Base-by-base conservation (phyloP, 2,113 vertebrate species). In the Calonectris borealis region DNA sequence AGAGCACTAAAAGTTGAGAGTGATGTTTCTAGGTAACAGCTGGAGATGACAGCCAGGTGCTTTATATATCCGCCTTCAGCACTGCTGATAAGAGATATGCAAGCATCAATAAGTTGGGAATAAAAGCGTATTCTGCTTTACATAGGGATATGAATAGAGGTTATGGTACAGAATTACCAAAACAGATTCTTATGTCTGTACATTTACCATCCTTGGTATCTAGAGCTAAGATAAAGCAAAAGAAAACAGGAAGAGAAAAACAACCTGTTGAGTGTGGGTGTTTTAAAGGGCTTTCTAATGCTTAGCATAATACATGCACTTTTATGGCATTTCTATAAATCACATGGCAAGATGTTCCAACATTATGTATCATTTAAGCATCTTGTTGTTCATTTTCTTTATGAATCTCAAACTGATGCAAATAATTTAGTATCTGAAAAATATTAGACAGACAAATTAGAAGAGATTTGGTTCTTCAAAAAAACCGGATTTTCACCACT, bases 11-110 rank as follows among this genome's bases (percentile, higher is more conserved):
- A 93, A 97, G 62, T 26, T 27, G 82, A 89, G 68, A 90, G 66
- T 85, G 87, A 92, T 88, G 36, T 69, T 97, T 90, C 96, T n/a
- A 92, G 68, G 79, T 93, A 93, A 91, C 78, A 90, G 46, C 57
- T 6, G 1, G 61, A 66, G 46, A 77, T 72, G 21, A 9, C 78
- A 90, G n/a, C 44, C 83, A 48, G 84, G 64, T 87, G 69, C 60
- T 91, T 48, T 83, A 22, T 25, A 72, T 16, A 80, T 60, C 87
- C 76, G 5, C 55, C 73, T 90, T 66, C 58, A 60, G 85, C 75
- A 77, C 73, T 84, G 88, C 42, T 93, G 95, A 93, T 97, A 95
- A 83, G 86, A 94, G 49, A 80, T 22, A 64, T 1, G 7, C 26
- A 82, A 32, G 44, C 72, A 79, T 80, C 71, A 70, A 16, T 91